Base-by-base conservation (phyloP, 2,113 vertebrate species). In the Megaleporinus macrocephalus region DNA sequence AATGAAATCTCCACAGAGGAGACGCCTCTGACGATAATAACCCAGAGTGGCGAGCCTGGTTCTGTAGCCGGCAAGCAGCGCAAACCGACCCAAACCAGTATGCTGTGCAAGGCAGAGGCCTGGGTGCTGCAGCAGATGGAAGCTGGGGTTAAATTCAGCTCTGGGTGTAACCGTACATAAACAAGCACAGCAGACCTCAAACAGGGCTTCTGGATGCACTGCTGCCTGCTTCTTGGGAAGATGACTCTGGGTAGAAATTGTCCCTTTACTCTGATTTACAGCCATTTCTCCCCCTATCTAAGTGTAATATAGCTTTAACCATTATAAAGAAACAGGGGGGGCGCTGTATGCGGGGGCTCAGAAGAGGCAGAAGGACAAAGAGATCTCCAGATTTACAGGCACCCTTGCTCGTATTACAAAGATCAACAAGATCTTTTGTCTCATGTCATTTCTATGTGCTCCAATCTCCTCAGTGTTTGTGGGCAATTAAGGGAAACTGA, bases 141-240 rank as follows among this genome's bases (percentile, higher is more conserved):
- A 80, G 81, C 78, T 78, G 74, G 85, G 85, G 85, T 84, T 86
- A 86, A 86, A 86, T 86, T 86, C 85, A 86, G 85, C 82, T 86
- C 85, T 83, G 85, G 85, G 85, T 86, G 85, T 86, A 86, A 86
- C 85, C 85, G 10, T 78, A 83, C 82, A 86, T 78, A 83, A 86
- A 86, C 82, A 86, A 83, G 82, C 74, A 70, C 61, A 81, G 62
- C 62, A 81, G 78, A 83, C 82, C 85, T 86, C 85, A 84, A 83
- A 86, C 82, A 78, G 57, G 68, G 74, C 78, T 83, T 84, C 78
- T 81, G 74, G 82, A 86, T 63, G 77, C 84, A 73, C 72, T 62
- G 74, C 81, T 72, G 80, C 72, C 80, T 49, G 65, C 61, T 71
- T 77, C 55, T 65, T 81, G 61, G 29, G 79, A 74, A 71, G 76